A percentile compares a stretch with the other conserved stretches of the same genome.
These are phyloP conservation scores for Campoplex capitator DNA, from an alignment of 2,888 invertebrate species.

Conservation along the genomic window DNA sequence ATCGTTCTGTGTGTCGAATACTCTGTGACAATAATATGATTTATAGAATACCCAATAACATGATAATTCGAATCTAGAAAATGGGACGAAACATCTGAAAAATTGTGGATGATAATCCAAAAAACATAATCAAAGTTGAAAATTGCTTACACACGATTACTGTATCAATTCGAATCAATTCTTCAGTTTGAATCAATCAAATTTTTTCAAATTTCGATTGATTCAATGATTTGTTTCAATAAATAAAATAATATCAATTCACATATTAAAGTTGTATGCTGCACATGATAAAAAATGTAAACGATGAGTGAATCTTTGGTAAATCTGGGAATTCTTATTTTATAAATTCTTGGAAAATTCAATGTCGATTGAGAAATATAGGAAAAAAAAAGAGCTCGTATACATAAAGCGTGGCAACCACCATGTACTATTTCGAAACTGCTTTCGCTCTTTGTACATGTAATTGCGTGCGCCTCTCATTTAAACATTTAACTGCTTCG, in stretches of 20 bases:
- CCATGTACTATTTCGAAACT: conserved; percentile 24
- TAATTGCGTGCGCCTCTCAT: conserved; percentile 72
- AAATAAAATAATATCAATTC: conserved; percentile 4
- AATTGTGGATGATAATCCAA: too few relatives aligned
- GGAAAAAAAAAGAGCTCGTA: not conserved
- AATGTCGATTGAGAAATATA: conserved; percentile 34
- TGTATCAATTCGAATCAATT: not conserved
- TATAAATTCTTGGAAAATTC: conserved; percentile 42
- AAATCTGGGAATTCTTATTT: conserved; percentile 27
- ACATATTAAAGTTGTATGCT: conserved; percentile 16
- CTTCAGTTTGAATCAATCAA: not conserved
- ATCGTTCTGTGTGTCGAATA: too few relatives aligned
- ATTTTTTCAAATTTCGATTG: not conserved
- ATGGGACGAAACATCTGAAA: too few relatives aligned
- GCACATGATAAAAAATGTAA: not conserved
- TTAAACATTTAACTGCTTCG: conserved; percentile 73
- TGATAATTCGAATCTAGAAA: too few relatives aligned
- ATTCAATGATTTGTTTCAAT: conserved; percentile 22
- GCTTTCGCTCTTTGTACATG: conserved; percentile 52
- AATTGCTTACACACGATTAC: too few relatives aligned
- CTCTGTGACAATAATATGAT: too few relatives aligned
- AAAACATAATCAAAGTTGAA: too few relatives aligned
- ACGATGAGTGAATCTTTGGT: conserved; percentile 14
- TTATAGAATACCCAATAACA: too few relatives aligned
- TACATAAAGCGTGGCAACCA: conserved; percentile 11